Evolutionary conservation across 2,797 vertebrate genomes (phyloP), one percentile per base, ranked within the genome.

Genomic region (Carapus acus): DNA sequence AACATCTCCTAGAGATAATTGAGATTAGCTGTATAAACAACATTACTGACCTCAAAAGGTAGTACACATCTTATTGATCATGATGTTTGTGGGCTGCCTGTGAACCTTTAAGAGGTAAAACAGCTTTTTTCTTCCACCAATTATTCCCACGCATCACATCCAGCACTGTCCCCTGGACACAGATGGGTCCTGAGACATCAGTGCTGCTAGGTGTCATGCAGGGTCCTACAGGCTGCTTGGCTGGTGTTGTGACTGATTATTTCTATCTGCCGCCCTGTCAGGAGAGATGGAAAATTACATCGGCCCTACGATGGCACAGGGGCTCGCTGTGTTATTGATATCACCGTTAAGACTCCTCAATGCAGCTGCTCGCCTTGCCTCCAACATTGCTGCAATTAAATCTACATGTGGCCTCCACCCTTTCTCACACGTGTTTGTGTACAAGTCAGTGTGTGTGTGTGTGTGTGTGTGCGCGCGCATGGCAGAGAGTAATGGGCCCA

Each of bases 401-500:
- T 85, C 78, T 75, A 18, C 78, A 49, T 41, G 65, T 66, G 14
- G 70, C 64, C 50, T 34, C 43, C 56, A 43, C 65, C 53, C 62
- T n/a, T n/a, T n/a, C n/a, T n/a, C 24, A 27, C 9, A 27, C 24
- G 24, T 9, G 9, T 27, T 9, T 27, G 5, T 27, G 24, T 27
- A 9, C 9, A 9, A 5, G 24, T 27, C 24, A 5, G 24, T 27
- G 24, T 27, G 24, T 9, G 24, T 27, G 24, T 27, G 24, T 27
- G 24, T 27, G 4, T 27, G 24, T 27, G 24, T 22, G 58, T 63
- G 49, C 8, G 55, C 54, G 60, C 47, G 65, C 53, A 69, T 83
- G 83, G 79, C 83, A 83, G 79, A 85, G 86, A 88, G 79, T 86
- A 86, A 87, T 86, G 82, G 78, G 59, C 60, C 78, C 85, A 86